Evolutionary conservation across 2,888 invertebrate genomes (phyloP).

Genomic region (Anoplius nigerrimus): DNA sequence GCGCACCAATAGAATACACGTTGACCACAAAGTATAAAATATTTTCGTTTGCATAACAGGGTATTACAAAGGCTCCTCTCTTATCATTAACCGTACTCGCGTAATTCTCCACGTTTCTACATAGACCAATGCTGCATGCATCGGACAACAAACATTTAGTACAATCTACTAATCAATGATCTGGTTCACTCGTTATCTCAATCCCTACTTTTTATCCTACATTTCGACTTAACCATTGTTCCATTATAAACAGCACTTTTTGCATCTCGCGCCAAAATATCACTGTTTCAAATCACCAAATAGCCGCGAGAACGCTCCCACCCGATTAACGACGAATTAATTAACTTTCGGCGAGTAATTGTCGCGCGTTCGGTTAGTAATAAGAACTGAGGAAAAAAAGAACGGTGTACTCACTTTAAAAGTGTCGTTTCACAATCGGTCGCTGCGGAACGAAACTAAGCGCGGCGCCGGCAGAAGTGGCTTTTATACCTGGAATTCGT

Average conservation of each 20-base stretch:
- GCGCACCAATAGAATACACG: slow-evolving; percentile 31
- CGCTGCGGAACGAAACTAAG: slow-evolving; percentile 64
- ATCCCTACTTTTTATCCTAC: neutral
- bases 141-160: too few species aligned
- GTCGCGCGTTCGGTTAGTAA: neutral
- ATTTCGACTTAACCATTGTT: neutral
- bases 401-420: slow-evolving; percentile 55
- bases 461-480: slow-evolving; percentile 62
- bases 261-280: too few species aligned
- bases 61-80: neutral
- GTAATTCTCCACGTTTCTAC: too few species aligned
- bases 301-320: neutral
- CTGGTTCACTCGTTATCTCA: too few species aligned
- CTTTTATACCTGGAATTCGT: slow-evolving; percentile 66
- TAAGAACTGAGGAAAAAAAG: neutral
- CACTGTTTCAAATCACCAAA: neutral
- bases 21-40: neutral
- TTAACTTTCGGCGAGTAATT: slow-evolving; percentile 8
- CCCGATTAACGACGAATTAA: neutral
- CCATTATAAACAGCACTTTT: neutral
- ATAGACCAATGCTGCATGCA: too few species aligned
- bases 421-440: slow-evolving; percentile 55
- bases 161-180: too few species aligned
- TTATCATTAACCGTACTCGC: too few species aligned
- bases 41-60: neutral